These are phyloP conservation scores for Hyphantria cunea DNA, from an alignment of 1,140 invertebrate species.

Conservation along the genomic window DNA sequence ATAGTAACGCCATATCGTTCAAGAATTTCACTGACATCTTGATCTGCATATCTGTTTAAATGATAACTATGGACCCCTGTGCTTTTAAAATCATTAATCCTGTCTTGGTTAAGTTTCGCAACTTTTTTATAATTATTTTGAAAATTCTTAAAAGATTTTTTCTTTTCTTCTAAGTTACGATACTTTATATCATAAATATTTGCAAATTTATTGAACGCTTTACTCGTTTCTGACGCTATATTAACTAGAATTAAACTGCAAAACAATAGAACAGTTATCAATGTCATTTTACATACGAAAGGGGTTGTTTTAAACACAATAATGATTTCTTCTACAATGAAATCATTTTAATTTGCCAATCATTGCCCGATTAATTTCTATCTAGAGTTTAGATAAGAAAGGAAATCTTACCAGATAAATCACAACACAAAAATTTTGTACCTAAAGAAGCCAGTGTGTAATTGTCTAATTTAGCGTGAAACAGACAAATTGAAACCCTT, in stretches of 20 bases:
- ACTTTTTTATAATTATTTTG: background rate
- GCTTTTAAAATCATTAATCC: background rate
- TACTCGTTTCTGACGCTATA: background rate
- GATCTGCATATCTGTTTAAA: background rate
- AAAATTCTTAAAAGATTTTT: no score
- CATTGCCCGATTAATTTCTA: no score
- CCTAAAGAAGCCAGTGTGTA: slow-evolving; percentile 17
- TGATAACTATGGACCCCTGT: background rate
- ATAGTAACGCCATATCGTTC: no score
- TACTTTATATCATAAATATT: background rate
- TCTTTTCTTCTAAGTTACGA: background rate
- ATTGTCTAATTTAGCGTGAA: slow-evolving; percentile 47
- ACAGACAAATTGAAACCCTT: slow-evolving; percentile 39
- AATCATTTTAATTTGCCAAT: no score
- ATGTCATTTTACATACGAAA: no score
- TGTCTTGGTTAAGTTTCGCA: background rate
- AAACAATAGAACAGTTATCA: no score
- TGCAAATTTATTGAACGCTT: background rate
- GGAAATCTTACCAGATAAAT: no score
- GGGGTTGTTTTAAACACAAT: no score
- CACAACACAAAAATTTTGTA: no score
- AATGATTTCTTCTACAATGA: no score
- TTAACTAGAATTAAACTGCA: no score
- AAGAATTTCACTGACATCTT: background rate
- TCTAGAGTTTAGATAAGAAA: no score